phyloP scores from a whole-genome alignment of 2,113 vertebrate genomes.

The Chrysemys picta region DNA sequence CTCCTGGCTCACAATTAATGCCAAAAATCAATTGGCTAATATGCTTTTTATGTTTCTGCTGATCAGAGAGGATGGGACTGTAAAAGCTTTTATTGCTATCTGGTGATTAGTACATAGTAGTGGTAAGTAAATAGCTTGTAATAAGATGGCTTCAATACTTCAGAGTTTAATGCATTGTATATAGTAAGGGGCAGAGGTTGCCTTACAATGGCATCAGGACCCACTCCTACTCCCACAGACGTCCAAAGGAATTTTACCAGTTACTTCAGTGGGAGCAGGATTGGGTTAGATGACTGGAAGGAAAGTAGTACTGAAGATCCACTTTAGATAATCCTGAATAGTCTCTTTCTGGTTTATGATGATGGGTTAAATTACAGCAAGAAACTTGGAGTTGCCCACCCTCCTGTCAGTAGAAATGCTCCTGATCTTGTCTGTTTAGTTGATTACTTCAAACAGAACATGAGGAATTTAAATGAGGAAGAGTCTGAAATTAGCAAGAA shows the following conservation, averaged over 20 bases:
- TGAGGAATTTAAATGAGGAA: slow-evolving; percentile 21
- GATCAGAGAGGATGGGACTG: slow-evolving; percentile 55
- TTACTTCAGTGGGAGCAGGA: background rate
- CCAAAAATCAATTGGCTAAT: slow-evolving; percentile 53
- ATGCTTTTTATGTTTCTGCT: slow-evolving; percentile 73
- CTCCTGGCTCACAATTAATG: slow-evolving; percentile 53
- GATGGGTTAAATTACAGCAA: slow-evolving; percentile 5
- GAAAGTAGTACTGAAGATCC: rapidly evolving
- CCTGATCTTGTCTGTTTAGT: slow-evolving; percentile 12
- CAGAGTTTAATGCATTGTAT: background rate
- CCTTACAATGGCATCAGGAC: background rate
- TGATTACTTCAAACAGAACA: background rate
- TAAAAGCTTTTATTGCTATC: slow-evolving; percentile 64
- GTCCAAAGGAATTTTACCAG: background rate
- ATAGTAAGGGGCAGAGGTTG: rapidly evolving
- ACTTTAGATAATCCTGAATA: rapidly evolving
- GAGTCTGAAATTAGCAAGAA: background rate
- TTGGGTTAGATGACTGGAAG: background rate
- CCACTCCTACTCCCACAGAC: background rate
- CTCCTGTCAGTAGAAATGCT: background rate
- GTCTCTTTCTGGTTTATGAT: background rate
- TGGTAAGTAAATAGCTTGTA: background rate
- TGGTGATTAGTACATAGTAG: slow-evolving; percentile 23
- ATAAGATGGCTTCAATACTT: background rate
- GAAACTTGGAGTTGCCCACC: background rate